These are phyloP conservation scores for Macquaria australasica DNA, from an alignment of 2,113 vertebrate genomes.

Conservation along the genomic window DNA sequence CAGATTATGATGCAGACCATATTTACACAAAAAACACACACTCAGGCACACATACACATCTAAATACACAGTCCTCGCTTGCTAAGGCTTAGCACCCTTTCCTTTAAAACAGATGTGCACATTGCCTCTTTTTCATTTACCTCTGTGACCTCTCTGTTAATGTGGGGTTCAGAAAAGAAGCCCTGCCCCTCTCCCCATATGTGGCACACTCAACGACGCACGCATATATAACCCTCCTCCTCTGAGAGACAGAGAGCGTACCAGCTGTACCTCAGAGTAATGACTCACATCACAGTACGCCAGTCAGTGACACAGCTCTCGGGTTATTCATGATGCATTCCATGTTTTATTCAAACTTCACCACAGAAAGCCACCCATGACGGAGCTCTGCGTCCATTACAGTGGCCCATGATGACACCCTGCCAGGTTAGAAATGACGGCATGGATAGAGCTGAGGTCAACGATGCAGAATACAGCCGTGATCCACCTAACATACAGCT, in stretches of 20 bases:
- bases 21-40: conserved; percentile 38
- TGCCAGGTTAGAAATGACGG: conserved; percentile 2
- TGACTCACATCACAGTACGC: conserved; percentile 51
- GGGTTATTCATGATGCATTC: conserved; percentile 34
- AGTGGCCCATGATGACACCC: background rate
- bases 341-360: conserved; percentile 64
- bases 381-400: conserved; percentile 12
- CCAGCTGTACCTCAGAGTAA: conserved; percentile 48
- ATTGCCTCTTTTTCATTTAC: conserved; percentile 23
- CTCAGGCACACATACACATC: background rate
- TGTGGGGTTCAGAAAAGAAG: conserved; percentile 40
- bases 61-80: background rate
- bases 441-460: conserved; percentile 48
- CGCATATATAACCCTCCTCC: background rate
- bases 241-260: background rate
- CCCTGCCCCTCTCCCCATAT: conserved; percentile 34
- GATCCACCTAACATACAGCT: conserved; percentile 30
- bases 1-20: conserved; percentile 32
- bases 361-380: conserved; percentile 1
- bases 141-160: conserved; percentile 57
- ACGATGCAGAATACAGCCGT: conserved; percentile 12
- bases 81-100: background rate
- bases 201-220: conserved; percentile 1
- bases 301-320: conserved; percentile 36
- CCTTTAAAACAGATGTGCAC: conserved; percentile 49